Base-by-base conservation (phyloP, 2,113 vertebrate species). In the Rhinolophus ferrumequinum region DNA sequence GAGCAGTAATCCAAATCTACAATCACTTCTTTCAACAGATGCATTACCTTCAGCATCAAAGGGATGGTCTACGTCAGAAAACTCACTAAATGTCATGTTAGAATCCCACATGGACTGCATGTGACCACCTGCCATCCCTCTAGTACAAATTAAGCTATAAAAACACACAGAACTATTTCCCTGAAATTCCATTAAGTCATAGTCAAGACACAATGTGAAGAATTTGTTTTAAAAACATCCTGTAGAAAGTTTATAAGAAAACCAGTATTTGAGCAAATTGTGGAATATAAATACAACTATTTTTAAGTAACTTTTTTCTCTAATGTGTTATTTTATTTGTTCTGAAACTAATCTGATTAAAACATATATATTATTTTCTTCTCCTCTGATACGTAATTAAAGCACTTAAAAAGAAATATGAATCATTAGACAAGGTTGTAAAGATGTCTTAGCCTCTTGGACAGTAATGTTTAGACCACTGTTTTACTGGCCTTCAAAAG, bases 51-150 rank as follows among this genome's bases (percentile, higher is more conserved):
- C 99, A 96, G 98, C 99, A 62, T 99, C 99, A 88, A 99, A 99
- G 97, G 99, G 98, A 50, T 99, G 99, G 98, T 98, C 99, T 94
- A 98, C 98, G 64, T 99, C 99, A 97, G 99, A 99, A 98, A 99
- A 99, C 79, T 99, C 99, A 80, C 95, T 99, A 96, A 99, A 98
- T 97, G 98, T 99, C 80, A 99, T 99, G 99, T 98, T 99, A 99
- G 99, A 99, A 98, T 99, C 99, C 97, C 99, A 99, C 97, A 99
- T 99, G 99, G 99, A 99, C 98, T 99, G 99, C 98, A 98, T 99
- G 98, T 99, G 99, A 99, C 98, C 94, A 96, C 94, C 92, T 96
- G 95, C 96, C 98, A 94, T 90, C 83, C 19, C 88, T 98, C 98
- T 98, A 98, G 98, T 97, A 97, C 97, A 98, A 97, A 98, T 98